These are phyloP conservation scores for Platichthys stellatus DNA, from an alignment of 2,113 vertebrate species.

Conservation along the genomic window DNA sequence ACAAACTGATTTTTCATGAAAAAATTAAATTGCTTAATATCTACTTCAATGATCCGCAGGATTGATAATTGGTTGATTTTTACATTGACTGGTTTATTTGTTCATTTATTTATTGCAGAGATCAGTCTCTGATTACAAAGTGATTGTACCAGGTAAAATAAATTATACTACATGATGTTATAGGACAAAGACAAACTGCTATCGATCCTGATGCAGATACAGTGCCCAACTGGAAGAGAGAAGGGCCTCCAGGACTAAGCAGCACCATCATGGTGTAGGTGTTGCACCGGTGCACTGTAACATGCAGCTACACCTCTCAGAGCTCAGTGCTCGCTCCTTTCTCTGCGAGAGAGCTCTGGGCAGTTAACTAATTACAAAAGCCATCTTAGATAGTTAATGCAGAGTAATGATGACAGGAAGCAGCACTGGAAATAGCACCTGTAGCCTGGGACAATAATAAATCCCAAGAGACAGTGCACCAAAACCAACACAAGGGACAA, in stretches of 20 bases:
- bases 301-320: constrained; percentile 9
- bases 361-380: constrained; percentile 62
- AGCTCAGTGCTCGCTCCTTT: constrained; percentile 14
- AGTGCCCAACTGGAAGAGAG: background rate
- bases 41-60: no score
- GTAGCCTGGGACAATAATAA: constrained; percentile 52
- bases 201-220: background rate
- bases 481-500: background rate
- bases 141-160: no score
- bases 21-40: background rate
- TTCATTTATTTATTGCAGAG: no score
- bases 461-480: constrained; percentile 22
- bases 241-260: no score
- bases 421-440: constrained; percentile 57
- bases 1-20: background rate
- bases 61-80: no score
- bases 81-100: no score
- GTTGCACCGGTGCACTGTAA: constrained; percentile 3
- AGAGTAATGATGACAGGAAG: constrained; percentile 64
- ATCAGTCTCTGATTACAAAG: no score
- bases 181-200: no score
- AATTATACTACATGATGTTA: no score
- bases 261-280: no score
- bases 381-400: constrained; percentile 55
- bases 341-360: constrained; percentile 43